Evolutionary conservation across 1,140 invertebrate genomes (phyloP), one percentile per base, ranked within the genome.

Genomic region (Linepithema humile): DNA sequence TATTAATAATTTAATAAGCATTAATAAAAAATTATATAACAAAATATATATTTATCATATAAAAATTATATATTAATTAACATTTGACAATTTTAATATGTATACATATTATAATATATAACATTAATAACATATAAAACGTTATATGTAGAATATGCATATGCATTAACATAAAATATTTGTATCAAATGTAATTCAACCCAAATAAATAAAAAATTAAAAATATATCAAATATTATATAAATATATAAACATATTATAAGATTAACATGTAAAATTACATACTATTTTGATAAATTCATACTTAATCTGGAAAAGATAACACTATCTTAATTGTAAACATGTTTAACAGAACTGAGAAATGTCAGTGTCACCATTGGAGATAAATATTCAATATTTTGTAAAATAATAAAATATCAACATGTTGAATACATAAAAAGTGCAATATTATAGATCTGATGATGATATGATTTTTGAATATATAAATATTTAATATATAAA

Each of bases 291-390:
- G 73, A 77, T 77, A 65, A 53, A 20, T 15, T 20, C 4, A 26
- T 65, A 38, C 43, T 3, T 50, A 77, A 77, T 64, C 40, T 64
- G 10, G 15, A 59, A 59, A 62, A 75, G 73, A 77, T 77, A 77
- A 64, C n/a, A 62, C n/a, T 64, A 64, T 77, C 59, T 64, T 64
- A 77, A 77, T 77, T 29, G 17, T 62, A 48, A 75, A n/a, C n/a
- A n/a, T n/a, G 3, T 64, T 77, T 32, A 75, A 75, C n/a, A 73
- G 2, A 5, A 1, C 45, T 62, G 10, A 9, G 32, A 75, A 60
- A 62, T 62, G 59, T 62, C 12, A 74, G 10, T 32, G 2, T 45
- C 48, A 3, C 29, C 17, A 26, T 17, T 26, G n/a, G 23, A 74
- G 26, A 60, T 62, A 12, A 48, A 23, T 6, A 48, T 1, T n/a